These are phyloP conservation scores for Hydrozoanthus gracilis DNA, from an alignment of 92 coral and sea anemone genomes.

Conservation along the genomic window DNA sequence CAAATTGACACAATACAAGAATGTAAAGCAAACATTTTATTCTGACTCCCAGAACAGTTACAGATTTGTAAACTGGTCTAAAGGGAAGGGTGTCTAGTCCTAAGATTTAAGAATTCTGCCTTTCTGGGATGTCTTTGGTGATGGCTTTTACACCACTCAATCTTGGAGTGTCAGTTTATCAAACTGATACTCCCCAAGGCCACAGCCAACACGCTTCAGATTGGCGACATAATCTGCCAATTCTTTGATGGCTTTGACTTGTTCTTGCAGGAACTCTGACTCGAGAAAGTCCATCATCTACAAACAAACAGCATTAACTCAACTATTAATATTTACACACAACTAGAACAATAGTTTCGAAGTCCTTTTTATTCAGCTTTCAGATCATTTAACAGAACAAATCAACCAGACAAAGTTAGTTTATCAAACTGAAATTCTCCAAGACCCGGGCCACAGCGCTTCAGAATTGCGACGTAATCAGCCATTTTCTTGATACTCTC, in stretches of 20 bases:
- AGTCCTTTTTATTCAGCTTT: background rate
- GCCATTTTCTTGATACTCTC: slow-evolving; percentile 82
- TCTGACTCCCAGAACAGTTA: slow-evolving; percentile 22
- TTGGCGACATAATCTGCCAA: slow-evolving; percentile 76
- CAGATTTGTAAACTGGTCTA: slow-evolving; percentile 8
- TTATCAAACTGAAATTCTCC: slow-evolving; percentile 89
- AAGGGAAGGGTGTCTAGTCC: slow-evolving; percentile 21
- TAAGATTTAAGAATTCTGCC: slow-evolving; percentile 18
- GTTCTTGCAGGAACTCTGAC: slow-evolving; percentile 84
- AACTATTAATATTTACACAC: background rate
- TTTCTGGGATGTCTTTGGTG: slow-evolving; percentile 15
- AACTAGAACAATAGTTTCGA: background rate
- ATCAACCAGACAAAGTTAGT: slow-evolving; percentile 66
- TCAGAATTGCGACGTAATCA: slow-evolving; percentile 64
- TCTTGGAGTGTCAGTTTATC: slow-evolving; percentile 92
- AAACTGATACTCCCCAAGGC: slow-evolving; percentile 97
- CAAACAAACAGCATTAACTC: slow-evolving; percentile 11
- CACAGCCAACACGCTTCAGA: slow-evolving; percentile 93
- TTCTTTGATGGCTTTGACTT: slow-evolving; percentile 90
- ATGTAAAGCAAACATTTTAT: background rate
- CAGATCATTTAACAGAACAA: background rate
- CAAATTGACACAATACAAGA: too few species aligned
- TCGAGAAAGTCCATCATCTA: slow-evolving; percentile 97
- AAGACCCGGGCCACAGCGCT: slow-evolving; percentile 82
- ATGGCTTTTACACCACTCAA: slow-evolving; percentile 23